Evolutionary conservation across 2,113 vertebrate species (phyloP).

Genomic region (Oenanthe oenanthe): DNA sequence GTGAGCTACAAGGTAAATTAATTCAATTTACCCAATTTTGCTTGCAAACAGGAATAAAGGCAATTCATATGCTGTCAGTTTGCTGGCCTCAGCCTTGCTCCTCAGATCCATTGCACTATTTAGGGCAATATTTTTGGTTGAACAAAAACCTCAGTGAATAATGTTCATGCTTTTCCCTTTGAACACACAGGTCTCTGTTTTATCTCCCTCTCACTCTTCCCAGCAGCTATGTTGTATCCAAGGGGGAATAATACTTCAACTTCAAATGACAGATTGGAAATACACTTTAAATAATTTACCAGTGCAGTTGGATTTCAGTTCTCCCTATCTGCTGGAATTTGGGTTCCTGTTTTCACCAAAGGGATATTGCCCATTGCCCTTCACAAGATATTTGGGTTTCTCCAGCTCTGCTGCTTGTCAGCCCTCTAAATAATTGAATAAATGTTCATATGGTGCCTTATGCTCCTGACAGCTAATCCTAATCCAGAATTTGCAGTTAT

Average conservation of each 20-base stretch:
- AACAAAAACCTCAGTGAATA: not conserved
- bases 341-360: not conserved
- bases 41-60: not conserved
- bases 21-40: constrained; percentile 21
- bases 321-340: not conserved
- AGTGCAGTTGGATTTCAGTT: not conserved
- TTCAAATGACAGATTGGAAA: constrained; percentile 14
- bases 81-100: not conserved
- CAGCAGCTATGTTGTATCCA: not conserved
- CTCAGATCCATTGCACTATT: not conserved
- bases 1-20: not conserved
- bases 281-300: constrained; percentile 17
- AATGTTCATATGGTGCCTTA: not conserved
- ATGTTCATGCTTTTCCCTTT: not conserved
- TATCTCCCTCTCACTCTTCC: not conserved
- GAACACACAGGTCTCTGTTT: not conserved
- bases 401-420: constrained; percentile 2
- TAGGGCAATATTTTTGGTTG: constrained; percentile 22
- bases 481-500: not conserved
- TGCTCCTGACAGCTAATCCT: not conserved
- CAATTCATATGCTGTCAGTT: not conserved
- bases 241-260: constrained; percentile 21
- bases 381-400: not conserved
- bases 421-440: constrained; percentile 14
- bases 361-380: not conserved